Base-by-base conservation (phyloP, 2,113 vertebrate genomes). In the Leptobrachium ailaonicum region DNA sequence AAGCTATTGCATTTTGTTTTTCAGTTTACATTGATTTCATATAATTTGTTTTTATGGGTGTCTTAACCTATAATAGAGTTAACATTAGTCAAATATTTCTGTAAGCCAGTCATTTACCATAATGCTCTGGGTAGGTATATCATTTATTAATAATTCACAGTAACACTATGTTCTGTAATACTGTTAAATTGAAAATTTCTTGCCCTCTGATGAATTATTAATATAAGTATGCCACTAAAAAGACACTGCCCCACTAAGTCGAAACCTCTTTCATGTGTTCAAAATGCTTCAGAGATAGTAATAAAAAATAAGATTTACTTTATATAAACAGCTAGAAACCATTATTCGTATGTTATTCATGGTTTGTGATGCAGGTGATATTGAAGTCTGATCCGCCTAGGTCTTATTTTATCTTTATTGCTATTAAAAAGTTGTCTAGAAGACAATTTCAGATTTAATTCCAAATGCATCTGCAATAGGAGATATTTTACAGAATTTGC, bases 81-180 rank as follows among this genome's bases (percentile, higher is more conserved):
- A 60, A 58, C 58, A 43, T 54, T 41, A 60, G 40, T 60, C 2
- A 6, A 11, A 58, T 11, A 58, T 74, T 74, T 63, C 20, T 10
- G 44, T 63, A 60, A 60, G 10, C 9, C 13, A 14, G 42, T 45
- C 56, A 74, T 74, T 74, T 74, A 8, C 62, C 42, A 74, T 62
- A 62, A 63, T 74, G 40, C 41, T 44, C 12, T 41, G 41, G 73
- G 14, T 63, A 74, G 20, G 73, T 58, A 74, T 14, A 63, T 74
- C 43, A 20, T 64, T 10, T 62, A 74, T 74, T 74, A 74, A 74
- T 74, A 74, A 74, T 74, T 74, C 73, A 74, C 73, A 63, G 73
- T 74, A 62, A 41, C 41, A 74, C n/a, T 63, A 41, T 54, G 54
- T 73, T 73, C 54, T 73, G 71, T 42, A 60, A 73, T 58, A 54